A percentile compares a stretch with the other conserved stretches of the same genome.
phyloP scores from a whole-genome alignment of 2,113 vertebrate species.

The Protobothrops mucrosquamatus region DNA sequence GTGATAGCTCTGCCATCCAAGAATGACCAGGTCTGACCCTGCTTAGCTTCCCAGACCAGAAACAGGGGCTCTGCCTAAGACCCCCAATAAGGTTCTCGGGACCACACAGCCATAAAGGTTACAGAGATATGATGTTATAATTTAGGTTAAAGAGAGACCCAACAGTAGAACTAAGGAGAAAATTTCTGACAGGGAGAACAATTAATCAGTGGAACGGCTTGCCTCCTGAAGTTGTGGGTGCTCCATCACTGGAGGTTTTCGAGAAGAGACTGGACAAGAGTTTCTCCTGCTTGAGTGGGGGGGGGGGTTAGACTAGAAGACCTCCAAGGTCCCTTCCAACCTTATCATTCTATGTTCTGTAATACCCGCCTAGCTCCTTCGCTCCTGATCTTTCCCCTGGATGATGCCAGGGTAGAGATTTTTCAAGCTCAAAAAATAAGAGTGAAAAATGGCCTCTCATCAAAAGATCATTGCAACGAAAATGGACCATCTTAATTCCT shows the following conservation, averaged over 20 bases:
- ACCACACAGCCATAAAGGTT: neutral
- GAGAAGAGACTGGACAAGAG: neutral
- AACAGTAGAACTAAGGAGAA: neutral
- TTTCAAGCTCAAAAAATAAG: too few relatives aligned
- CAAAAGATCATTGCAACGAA: neutral
- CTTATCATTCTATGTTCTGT: neutral
- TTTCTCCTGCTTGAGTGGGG: neutral
- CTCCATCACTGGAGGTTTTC: neutral
- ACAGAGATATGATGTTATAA: neutral
- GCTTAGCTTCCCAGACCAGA: neutral
- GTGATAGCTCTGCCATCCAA: neutral
- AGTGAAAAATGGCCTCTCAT: neutral
- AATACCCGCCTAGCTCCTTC: neutral
- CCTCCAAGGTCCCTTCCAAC: neutral
- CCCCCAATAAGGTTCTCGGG: too few relatives aligned
- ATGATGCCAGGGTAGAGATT: neutral
- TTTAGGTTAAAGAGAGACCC: neutral
- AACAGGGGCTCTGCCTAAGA: neutral
- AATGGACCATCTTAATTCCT: neutral
- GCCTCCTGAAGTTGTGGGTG: neutral
- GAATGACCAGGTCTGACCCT: neutral
- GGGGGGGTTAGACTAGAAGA: neutral
- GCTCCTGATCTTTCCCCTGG: neutral
- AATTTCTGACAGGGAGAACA: neutral
- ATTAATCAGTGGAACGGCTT: neutral